These are phyloP conservation scores for Campopleginae sp. DNA, from an alignment of 2,888 invertebrate genomes.

Conservation along the genomic window DNA sequence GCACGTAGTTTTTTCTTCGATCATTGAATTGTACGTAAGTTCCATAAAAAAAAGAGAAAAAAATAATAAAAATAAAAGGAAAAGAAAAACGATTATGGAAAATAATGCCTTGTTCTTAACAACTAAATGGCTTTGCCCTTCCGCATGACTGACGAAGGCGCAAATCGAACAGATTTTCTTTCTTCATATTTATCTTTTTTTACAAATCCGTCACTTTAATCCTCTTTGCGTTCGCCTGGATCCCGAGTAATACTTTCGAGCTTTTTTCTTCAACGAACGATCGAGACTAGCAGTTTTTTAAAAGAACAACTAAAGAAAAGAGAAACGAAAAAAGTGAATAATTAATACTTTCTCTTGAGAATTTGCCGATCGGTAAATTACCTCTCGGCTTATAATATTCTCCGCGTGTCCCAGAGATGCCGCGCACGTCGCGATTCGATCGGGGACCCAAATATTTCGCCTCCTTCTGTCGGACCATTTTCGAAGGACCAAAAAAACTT, in stretches of 20 bases:
- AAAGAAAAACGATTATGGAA: slow-evolving; percentile 20
- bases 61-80: not conserved
- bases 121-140: slow-evolving; percentile 51
- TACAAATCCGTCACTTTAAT: not conserved
- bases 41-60: not conserved
- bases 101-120: slow-evolving; percentile 46
- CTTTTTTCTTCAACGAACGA: slow-evolving; percentile 46
- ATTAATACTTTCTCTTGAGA: slow-evolving; percentile 37
- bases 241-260: slow-evolving; percentile 54
- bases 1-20: slow-evolving; percentile 49
- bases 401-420: slow-evolving; percentile 47
- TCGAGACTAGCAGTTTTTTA: slow-evolving; percentile 60
- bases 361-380: slow-evolving; percentile 1
- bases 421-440: slow-evolving; percentile 9
- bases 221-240: slow-evolving; percentile 20
- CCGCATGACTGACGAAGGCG: slow-evolving; percentile 23
- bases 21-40: slow-evolving; percentile 28
- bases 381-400: slow-evolving; percentile 1
- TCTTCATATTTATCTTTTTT: not conserved
- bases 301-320: slow-evolving; percentile 18
- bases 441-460: slow-evolving; percentile 30
- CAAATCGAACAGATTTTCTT: not conserved
- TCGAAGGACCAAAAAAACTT: slow-evolving; percentile 53
- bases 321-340: slow-evolving; percentile 19
- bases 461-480: slow-evolving; percentile 25